A percentile compares a stretch with the other conserved stretches of the same genome.
Conservation (phyloP, 2,888 invertebrate genomes). For the Nomada ferruginata region DNA sequence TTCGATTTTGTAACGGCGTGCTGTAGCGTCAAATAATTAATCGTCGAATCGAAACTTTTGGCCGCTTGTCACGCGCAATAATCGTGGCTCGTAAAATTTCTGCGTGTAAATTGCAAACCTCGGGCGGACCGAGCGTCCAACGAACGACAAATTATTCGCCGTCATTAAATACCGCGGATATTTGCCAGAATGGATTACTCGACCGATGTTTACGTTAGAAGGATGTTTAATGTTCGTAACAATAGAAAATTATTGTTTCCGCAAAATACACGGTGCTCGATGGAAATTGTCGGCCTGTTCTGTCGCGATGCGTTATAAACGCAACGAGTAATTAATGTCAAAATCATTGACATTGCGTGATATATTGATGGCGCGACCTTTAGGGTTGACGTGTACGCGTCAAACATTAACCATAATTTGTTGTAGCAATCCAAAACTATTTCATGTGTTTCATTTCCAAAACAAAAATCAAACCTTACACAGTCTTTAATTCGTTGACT, state of each 20-base stretch:
- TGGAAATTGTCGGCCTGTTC: conserved; percentile 9
- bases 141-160: conserved; percentile 56
- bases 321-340: conserved; percentile 1
- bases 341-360: conserved; percentile 1
- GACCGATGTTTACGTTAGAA: conserved; percentile 46
- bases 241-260: conserved; percentile 62
- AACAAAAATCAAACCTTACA: too few species aligned
- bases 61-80: conserved; percentile 15
- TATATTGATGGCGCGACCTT: neutral
- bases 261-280: conserved; percentile 22
- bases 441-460: too few species aligned
- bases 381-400: neutral
- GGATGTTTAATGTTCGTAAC: conserved; percentile 39
- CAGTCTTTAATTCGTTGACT: too few species aligned
- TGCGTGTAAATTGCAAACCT: conserved; percentile 8
- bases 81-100: conserved; percentile 32
- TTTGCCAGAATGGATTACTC: conserved; percentile 61
- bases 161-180: conserved; percentile 62
- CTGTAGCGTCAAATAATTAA: conserved; percentile 1
- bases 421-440: too few species aligned
- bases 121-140: conserved; percentile 13
- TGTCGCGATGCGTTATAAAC: conserved; percentile 1
- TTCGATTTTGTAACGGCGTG: neutral
- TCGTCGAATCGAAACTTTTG: neutral
- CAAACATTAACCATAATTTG: too few species aligned